Base-by-base conservation (phyloP, 2,888 invertebrate species). In the Lomographa bimaculata region DNA sequence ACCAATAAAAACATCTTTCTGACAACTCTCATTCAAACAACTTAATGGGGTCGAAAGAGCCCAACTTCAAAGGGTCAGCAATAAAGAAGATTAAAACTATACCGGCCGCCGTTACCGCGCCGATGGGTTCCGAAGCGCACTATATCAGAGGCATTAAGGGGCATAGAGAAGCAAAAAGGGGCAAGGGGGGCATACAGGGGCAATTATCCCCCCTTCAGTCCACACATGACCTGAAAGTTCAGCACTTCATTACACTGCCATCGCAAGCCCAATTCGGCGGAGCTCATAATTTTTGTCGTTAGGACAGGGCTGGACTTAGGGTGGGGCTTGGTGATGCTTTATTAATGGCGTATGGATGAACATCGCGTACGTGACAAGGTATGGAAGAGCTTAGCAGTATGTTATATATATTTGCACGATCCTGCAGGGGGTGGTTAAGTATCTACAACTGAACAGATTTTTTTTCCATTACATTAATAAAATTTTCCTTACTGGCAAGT, bases 41-140 rank as follows among this genome's bases (percentile, higher is more conserved):
- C 65, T 56, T 60, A 67, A 57, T 60, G 60, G 62, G 56, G 57
- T 60, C 64, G 60, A 61, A 71, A 66, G 60, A 62, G 66, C 56
- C 52, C 57, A 64, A 71, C 65, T 61, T 67, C 60, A 62, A 68
- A 79, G 76, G 81, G 81, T 76, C 74, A 70, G 74, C 76, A 66
- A 80, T 83, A 82, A 82, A 83, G 78, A 79, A 82, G 82, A 83
- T 84, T 84, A 82, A 81, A 84, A 84, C 81, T 83, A 79, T 74
- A 68, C 68, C 64, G 70, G 62, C 44, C 47, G 67, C 71, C 71
- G 77, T 81, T 80, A 78, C 74, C 67, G 62, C 54, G 58, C 61
- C 62, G 56, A 50, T 57, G 69, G 64, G 60, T 66, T 63, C 66
- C 62, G 64, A 63, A 63, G 67, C 57, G 58, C 71, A 72, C 67